A percentile compares a stretch with the other conserved stretches of the same genome.
Evolutionary conservation across 1,140 invertebrate genomes (phyloP).

Genomic region (Aphis craccivora): DNA sequence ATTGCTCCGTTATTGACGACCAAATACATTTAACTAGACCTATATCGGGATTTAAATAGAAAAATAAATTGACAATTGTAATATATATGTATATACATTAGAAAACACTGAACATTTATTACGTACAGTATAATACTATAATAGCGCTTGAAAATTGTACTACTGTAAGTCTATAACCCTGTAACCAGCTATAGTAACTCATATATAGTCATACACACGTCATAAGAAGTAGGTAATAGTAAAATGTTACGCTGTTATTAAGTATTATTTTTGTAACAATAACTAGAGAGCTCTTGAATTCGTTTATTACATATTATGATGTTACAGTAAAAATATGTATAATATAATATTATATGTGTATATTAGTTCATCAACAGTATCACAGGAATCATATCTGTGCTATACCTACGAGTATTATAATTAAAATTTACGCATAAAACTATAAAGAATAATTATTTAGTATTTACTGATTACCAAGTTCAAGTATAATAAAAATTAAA

Average conservation of each 20-base stretch:
- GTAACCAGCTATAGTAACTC: neutral
- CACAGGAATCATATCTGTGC: neutral
- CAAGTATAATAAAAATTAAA: neutral
- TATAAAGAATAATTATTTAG: neutral
- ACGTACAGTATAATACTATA: neutral
- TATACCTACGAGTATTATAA: neutral
- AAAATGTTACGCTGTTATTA: neutral
- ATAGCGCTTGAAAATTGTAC: neutral
- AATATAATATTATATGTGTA: neutral
- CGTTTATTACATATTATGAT: neutral
- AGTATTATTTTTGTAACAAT: constrained; percentile 5
- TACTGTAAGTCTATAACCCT: neutral
- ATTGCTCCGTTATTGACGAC: neutral
- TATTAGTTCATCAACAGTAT: neutral
- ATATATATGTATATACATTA: neutral
- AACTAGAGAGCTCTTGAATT: constrained; percentile 14
- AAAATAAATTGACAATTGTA: neutral
- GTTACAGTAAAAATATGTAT: neutral
- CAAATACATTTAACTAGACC: neutral
- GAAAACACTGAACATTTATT: constrained; percentile 2
- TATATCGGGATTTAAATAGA: neutral
- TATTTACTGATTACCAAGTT: neutral
- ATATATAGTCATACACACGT: neutral
- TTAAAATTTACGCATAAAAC: neutral
- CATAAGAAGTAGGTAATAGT: neutral